A percentile compares a stretch with the other conserved stretches of the same genome.
phyloP scores from a whole-genome alignment of 2,113 vertebrate genomes.

The Pseudorasbora parva region DNA sequence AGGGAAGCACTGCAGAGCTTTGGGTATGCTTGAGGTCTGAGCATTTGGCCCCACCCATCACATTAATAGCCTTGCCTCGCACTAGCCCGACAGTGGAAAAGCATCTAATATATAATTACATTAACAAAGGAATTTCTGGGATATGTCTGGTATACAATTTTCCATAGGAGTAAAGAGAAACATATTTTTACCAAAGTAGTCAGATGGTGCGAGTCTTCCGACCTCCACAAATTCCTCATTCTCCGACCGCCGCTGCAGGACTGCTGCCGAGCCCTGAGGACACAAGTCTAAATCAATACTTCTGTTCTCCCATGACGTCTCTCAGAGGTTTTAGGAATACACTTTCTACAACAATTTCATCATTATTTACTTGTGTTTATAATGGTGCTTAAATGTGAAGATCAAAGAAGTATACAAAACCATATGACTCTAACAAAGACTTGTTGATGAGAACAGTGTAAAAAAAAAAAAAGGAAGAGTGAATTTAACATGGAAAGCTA shows the following conservation, averaged over 20 bases:
- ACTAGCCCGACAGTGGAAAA: no score
- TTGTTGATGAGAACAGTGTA: neutral
- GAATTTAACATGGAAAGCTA: conserved; percentile 55
- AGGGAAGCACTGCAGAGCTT: no score
- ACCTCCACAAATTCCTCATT: conserved; percentile 99
- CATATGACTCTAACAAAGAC: neutral
- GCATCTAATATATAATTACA: neutral
- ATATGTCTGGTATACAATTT: neutral
- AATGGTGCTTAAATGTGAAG: neutral
- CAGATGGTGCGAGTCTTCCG: conserved; percentile 94
- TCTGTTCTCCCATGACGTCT: neutral
- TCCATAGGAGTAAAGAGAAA: neutral
- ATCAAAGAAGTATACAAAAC: neutral
- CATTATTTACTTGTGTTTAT: neutral
- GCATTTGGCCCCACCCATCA: no score
- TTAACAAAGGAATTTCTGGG: neutral
- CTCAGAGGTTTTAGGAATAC: neutral
- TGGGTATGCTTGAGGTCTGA: no score
- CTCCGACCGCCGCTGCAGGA: conserved; percentile 95
- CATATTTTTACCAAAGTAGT: conserved; percentile 94
- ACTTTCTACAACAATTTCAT: neutral
- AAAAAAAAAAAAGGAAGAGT: neutral
- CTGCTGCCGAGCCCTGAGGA: conserved; percentile 91
- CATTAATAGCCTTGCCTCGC: no score
- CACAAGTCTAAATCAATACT: neutral